These are phyloP conservation scores for Bhutanitis thaidina DNA, from an alignment of 2,888 invertebrate species.

Conservation along the genomic window DNA sequence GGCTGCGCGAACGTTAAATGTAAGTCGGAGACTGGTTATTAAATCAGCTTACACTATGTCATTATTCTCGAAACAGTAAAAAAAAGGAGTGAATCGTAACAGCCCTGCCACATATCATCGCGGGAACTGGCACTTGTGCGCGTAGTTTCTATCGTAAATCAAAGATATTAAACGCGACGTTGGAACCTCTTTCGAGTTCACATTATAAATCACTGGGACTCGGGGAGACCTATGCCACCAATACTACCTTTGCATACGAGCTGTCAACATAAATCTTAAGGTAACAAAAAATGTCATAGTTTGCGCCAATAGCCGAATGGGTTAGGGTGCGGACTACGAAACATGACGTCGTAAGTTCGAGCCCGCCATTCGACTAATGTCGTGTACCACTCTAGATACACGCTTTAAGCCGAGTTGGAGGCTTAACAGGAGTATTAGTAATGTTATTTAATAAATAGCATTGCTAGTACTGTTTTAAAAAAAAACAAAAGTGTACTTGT, in stretches of 20 bases:
- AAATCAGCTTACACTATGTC: constrained; percentile 72
- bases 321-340: too few relatives aligned
- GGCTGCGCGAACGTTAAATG: constrained; percentile 41
- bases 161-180: constrained; percentile 78
- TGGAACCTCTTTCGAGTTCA: constrained; percentile 78
- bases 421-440: too few relatives aligned
- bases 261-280: constrained; percentile 59
- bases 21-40: constrained; percentile 56
- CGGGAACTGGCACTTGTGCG: constrained; percentile 71
- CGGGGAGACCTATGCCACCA: constrained; percentile 66
- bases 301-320: too few relatives aligned
- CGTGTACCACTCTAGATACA: too few relatives aligned
- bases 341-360: too few relatives aligned
- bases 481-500: too few relatives aligned
- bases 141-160: constrained; percentile 79
- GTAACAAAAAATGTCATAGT: constrained; percentile 39
- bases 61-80: constrained; percentile 71
- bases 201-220: constrained; percentile 75
- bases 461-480: too few relatives aligned
- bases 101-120: constrained; percentile 73
- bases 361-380: too few relatives aligned
- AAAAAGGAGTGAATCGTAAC: constrained; percentile 69
- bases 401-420: too few relatives aligned
- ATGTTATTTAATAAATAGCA: too few relatives aligned
- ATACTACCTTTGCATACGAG: constrained; percentile 63